Conservation (phyloP, 2,888 invertebrate species). For the Drosophila limbata region DNA sequence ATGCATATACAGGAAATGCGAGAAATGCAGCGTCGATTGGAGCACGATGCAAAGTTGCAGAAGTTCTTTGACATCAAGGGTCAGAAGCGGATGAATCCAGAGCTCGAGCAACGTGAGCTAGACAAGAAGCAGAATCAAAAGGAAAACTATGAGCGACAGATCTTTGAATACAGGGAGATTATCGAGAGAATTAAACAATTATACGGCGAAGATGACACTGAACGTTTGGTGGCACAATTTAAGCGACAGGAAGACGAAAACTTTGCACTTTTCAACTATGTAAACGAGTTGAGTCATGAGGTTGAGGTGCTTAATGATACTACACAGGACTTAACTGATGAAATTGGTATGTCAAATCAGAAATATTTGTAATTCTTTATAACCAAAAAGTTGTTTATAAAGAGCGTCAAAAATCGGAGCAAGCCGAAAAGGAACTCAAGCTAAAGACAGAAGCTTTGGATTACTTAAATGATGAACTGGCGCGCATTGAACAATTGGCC, state of each 20-base stretch:
- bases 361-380: neutral
- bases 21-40: constrained; percentile 93
- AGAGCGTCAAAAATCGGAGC: constrained; percentile 83
- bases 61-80: constrained; percentile 94
- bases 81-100: constrained; percentile 91
- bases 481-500: constrained; percentile 76
- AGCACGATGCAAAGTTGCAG: constrained; percentile 93
- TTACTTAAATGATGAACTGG: constrained; percentile 73
- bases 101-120: constrained; percentile 90
- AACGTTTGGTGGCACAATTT: constrained; percentile 90
- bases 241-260: constrained; percentile 95
- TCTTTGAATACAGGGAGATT: constrained; percentile 91
- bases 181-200: constrained; percentile 90
- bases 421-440: constrained; percentile 81
- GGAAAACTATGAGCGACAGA: constrained; percentile 89
- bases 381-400: neutral
- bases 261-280: constrained; percentile 95
- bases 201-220: constrained; percentile 88
- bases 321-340: constrained; percentile 88
- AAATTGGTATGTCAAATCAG: constrained; percentile 87
- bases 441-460: constrained; percentile 83
- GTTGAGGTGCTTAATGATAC: constrained; percentile 90
- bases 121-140: constrained; percentile 89
- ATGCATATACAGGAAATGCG: constrained; percentile 92
- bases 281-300: constrained; percentile 95